Base-by-base conservation (phyloP, 2,113 vertebrate species). In the Holacanthus passer region DNA sequence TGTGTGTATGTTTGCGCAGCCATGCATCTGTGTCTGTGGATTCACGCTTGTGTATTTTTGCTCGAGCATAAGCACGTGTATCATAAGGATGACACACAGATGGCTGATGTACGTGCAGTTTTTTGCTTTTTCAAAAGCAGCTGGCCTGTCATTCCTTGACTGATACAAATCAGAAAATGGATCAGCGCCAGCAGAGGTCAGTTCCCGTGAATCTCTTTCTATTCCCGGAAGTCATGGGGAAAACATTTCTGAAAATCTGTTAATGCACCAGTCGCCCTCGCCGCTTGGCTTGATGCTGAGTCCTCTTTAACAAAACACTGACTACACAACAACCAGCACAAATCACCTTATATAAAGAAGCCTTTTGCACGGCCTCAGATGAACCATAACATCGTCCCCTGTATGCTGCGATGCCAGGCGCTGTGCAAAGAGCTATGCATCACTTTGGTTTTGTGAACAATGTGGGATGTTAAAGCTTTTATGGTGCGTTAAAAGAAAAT, bases 401-500 rank as follows among this genome's bases (percentile, higher is more conserved):
- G 74, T 52, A 68, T 31, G 66, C 43, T 1, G 4, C 27, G 9
- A 79, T 67, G 69, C 74, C 81, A 79, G 67, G 29, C 48, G 11
- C 62, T 48, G 50, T 68, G 79, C 56, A 83, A 43, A 66, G 59
- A 68, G 53, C 81, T n/a, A 47, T 83, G 63, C 53, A 78, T 87
- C 85, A 86, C 72, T 52, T 59, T 14, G 13, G 11, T 83, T 91
- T 88, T 86, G 90, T 85, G 79, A 84, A 85, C 89, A 82, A 85
- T 55, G 82, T 73, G 77, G 82, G 79, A 50, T 65, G 63, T 70
- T 88, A 77, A 84, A 84, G 79, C 84, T 89, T 93, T 92, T 87
- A 93, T 84, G 55, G 77, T 78, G 84, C 43, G 56, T 87, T 71
- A 62, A 52, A 69, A 87, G 79, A 80, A 81, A 73, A 88, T 80